phyloP scores from a whole-genome alignment of 2,113 vertebrate genomes.

The Colossoma macropomum region DNA sequence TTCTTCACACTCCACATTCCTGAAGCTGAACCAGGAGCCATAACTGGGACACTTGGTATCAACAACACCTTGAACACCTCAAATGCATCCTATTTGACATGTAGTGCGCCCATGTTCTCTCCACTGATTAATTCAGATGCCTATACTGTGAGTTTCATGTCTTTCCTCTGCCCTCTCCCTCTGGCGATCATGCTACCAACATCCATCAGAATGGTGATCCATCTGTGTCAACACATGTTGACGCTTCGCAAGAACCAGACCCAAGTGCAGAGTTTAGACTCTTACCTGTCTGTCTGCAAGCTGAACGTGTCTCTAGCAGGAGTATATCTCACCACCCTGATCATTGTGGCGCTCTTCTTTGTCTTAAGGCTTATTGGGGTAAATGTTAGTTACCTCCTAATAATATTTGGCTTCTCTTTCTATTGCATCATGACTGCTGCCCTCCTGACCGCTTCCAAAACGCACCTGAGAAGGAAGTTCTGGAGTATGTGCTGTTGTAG shows the following conservation, averaged over 20 bases:
- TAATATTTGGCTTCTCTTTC: background rate
- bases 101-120: background rate
- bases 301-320: background rate
- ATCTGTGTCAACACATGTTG: background rate
- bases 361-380: background rate
- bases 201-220: background rate
- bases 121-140: background rate
- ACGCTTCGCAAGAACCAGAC: background rate
- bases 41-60: background rate
- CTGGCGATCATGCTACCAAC: background rate
- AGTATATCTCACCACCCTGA: background rate
- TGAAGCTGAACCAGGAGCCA: background rate
- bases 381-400: background rate
- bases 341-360: background rate
- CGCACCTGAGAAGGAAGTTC: background rate
- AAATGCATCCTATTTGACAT: background rate
- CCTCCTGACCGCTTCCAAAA: background rate
- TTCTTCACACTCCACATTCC: background rate
- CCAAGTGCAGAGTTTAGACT: background rate
- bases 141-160: background rate
- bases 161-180: background rate
- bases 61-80: background rate
- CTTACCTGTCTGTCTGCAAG: background rate
- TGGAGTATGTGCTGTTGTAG: background rate
- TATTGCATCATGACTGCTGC: background rate